Percentiles rank a stretch among this genome's conserved stretches.
Conservation (phyloP, 2,113 vertebrate species). For the Nematolebias whitei region DNA sequence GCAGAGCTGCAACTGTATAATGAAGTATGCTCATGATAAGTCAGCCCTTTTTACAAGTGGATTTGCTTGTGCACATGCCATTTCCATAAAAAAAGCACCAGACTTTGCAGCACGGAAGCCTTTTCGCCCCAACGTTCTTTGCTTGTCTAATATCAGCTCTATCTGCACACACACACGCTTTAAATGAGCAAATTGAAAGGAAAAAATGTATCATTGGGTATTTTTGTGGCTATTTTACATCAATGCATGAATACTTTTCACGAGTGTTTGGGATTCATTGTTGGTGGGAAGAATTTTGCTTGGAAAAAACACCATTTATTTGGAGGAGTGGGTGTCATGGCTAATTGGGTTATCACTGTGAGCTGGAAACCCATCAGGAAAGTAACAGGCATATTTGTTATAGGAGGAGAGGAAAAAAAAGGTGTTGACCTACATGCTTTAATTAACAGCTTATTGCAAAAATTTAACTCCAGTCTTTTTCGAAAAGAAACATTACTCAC, state of each 20-base stretch:
- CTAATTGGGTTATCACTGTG: slow-evolving; percentile 68
- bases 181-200: not conserved
- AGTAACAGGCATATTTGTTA: slow-evolving; percentile 65
- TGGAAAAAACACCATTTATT: slow-evolving; percentile 48
- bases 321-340: slow-evolving; percentile 59
- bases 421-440: slow-evolving; percentile 29
- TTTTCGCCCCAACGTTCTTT: slow-evolving; percentile 31
- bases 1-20: slow-evolving; percentile 60
- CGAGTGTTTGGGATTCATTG: slow-evolving; percentile 33
- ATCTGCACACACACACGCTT: slow-evolving; percentile 6
- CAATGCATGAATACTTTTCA: not conserved
- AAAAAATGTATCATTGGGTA: slow-evolving; percentile 11
- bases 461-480: slow-evolving; percentile 37
- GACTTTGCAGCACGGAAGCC: slow-evolving; percentile 25
- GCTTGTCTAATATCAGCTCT: slow-evolving; percentile 13
- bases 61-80: slow-evolving; percentile 57
- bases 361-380: slow-evolving; percentile 63
- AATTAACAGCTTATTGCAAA: slow-evolving; percentile 42
- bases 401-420: slow-evolving; percentile 42
- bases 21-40: slow-evolving; percentile 65
- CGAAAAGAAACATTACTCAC: slow-evolving; percentile 21
- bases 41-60: slow-evolving; percentile 61
- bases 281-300: slow-evolving; percentile 56
- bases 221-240: not conserved
- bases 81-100: slow-evolving; percentile 42